Evolutionary conservation across 2,113 vertebrate species (phyloP).

Genomic region (Smithornis capensis): DNA sequence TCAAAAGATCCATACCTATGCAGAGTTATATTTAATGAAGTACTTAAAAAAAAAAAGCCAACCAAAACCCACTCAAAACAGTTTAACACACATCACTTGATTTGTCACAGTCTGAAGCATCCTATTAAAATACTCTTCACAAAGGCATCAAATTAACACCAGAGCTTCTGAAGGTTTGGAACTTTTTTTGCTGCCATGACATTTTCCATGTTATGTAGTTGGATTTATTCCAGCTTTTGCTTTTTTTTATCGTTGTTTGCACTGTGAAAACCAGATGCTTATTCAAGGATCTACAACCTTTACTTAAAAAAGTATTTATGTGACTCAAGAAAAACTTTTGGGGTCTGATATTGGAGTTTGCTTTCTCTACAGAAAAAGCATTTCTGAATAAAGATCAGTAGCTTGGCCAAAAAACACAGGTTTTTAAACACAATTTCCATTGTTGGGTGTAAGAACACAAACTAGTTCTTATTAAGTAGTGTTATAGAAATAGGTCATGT

Average conservation of each 20-base stretch:
- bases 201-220: background rate
- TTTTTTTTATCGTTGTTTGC: conserved; percentile 3
- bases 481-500: background rate
- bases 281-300: background rate
- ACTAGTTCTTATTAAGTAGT: background rate
- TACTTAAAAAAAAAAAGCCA: background rate
- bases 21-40: background rate
- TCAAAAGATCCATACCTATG: background rate
- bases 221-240: conserved; percentile 29
- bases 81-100: background rate
- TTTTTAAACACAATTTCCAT: background rate
- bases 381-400: background rate
- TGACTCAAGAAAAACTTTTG: background rate
- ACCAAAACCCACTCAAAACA: background rate
- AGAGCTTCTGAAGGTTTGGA: background rate
- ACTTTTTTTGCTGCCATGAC: conserved; percentile 11
- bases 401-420: background rate
- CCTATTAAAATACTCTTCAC: background rate
- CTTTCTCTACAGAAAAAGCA: background rate
- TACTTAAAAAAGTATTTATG: background rate
- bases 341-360: background rate
- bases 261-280: conserved; percentile 2
- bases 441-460: background rate
- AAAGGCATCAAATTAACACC: background rate
- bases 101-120: background rate